A percentile compares a stretch with the other conserved stretches of the same genome.
Evolutionary conservation across 2,113 vertebrate species (phyloP).

Genomic region (Ictalurus punctatus): DNA sequence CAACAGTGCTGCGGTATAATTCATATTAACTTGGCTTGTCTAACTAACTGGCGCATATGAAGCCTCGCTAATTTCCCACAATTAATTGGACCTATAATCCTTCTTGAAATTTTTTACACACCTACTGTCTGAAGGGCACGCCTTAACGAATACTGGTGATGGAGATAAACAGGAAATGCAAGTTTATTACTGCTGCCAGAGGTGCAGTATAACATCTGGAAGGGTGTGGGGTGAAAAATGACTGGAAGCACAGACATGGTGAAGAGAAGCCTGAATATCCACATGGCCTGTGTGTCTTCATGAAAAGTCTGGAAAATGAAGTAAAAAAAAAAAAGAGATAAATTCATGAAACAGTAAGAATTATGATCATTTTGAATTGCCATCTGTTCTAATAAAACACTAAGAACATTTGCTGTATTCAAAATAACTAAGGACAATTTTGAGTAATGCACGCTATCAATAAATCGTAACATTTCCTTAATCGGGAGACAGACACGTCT

Average conservation of each 20-base stretch:
- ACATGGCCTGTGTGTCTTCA: neutral
- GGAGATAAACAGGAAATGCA: neutral
- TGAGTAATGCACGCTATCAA: neutral
- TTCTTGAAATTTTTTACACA: neutral
- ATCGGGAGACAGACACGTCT: neutral
- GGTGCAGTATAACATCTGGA: neutral
- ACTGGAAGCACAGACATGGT: neutral
- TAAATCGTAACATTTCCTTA: neutral
- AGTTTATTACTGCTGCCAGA: neutral
- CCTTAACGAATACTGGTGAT: neutral
- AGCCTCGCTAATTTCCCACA: neutral
- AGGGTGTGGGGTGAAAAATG: neutral
- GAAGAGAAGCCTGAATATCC: neutral
- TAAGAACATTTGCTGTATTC: neutral
- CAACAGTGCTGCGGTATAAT: no score
- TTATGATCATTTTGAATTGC: neutral
- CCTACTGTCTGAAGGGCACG: neutral
- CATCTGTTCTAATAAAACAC: neutral
- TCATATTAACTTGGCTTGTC: neutral
- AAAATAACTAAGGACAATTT: neutral
- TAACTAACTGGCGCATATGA: neutral
- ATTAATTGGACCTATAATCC: neutral
- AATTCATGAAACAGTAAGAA: neutral
- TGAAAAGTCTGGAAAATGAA: neutral
- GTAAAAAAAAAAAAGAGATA: neutral